These are phyloP conservation scores for Folsomia candida DNA, from an alignment of 2,888 invertebrate species.

Conservation along the genomic window DNA sequence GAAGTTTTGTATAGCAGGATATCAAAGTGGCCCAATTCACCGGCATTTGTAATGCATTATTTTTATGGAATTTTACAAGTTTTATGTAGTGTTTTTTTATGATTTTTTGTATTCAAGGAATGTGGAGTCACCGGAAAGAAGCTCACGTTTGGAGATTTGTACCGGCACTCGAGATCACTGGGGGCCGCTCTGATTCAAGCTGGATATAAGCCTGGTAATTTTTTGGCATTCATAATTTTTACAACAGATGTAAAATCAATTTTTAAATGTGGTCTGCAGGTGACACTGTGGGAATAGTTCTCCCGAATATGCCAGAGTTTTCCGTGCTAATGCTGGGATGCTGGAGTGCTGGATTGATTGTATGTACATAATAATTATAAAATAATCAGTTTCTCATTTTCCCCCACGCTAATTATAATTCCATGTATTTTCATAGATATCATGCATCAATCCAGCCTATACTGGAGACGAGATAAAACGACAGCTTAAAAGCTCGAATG, in stretches of 20 bases:
- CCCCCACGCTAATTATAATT: too few species aligned
- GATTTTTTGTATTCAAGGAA: slow-evolving; percentile 22
- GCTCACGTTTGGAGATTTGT: slow-evolving; percentile 33
- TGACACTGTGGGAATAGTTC: slow-evolving; percentile 48
- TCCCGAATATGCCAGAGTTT: slow-evolving; percentile 51
- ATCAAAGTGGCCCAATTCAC: slow-evolving; percentile 25
- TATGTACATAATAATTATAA: slow-evolving; percentile 1
- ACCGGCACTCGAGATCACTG: slow-evolving; percentile 31
- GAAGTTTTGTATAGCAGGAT: slow-evolving; percentile 37
- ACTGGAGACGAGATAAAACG: slow-evolving; percentile 40
- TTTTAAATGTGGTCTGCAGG: slow-evolving; percentile 10
- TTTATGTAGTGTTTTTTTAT: slow-evolving; percentile 5
- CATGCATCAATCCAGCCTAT: slow-evolving; percentile 48
- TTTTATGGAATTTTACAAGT: background rate
- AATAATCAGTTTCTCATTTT: too few species aligned
- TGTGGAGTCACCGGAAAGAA: slow-evolving; percentile 33
- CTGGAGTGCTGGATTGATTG: slow-evolving; percentile 36
- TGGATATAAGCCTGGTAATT: slow-evolving; percentile 18
- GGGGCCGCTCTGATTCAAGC: slow-evolving; percentile 40
- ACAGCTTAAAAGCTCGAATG: slow-evolving; percentile 34
- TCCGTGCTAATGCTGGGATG: slow-evolving; percentile 47
- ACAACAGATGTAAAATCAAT: background rate
- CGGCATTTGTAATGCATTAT: slow-evolving; percentile 26
- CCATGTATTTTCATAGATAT: slow-evolving; percentile 23
- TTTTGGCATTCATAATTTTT: background rate